Base-by-base conservation (phyloP, 1,140 invertebrate species). In the Drosophila eugracilis region DNA sequence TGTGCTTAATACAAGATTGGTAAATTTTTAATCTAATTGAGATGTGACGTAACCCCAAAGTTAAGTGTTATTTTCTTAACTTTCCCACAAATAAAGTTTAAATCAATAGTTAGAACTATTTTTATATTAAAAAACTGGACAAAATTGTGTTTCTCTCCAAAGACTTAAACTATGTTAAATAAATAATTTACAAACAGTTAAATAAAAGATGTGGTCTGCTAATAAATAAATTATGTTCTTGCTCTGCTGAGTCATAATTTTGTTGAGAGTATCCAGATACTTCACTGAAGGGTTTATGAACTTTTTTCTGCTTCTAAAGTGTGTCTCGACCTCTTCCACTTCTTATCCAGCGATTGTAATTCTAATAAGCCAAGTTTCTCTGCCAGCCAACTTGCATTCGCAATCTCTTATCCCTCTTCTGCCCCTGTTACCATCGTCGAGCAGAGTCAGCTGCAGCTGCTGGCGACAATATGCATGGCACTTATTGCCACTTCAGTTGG, bases 401-500 rank as follows among this genome's bases (percentile, higher is more conserved):
- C 60, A 52, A 44, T 44, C 60, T 53, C 58, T 41, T 67, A 53
- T 24, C 59, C 60, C 36, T 30, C 34, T 50, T 49, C 30, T 42
- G 10, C 19, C 26, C 41, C 30, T 28, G 10, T 22, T 22, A 24
- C 44, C 55, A 34, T 22, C 5, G 28, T 28, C n/a, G 17, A 5
- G 15, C 48, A 19, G 48, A 26, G 47, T 34, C 15, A 9, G n/a
- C 12, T 37, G 21, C 78, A 78, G 62, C 75, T 84, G 80, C 48
- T 41, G 67, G 81, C 72, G 57, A 80, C 80, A 79, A 86, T 84
- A 76, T 84, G 80, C 67, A 73, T 77, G 81, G 63, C 83, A 88
- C 83, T 86, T 86, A 86, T 86, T 86, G 83, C 81, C 81, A 86
- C 81, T 86, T 69, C 83, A 83, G 78, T 88, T 86, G 78, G 85